phyloP scores from a whole-genome alignment of 2,888 invertebrate genomes.

The Dryobota labecula region DNA sequence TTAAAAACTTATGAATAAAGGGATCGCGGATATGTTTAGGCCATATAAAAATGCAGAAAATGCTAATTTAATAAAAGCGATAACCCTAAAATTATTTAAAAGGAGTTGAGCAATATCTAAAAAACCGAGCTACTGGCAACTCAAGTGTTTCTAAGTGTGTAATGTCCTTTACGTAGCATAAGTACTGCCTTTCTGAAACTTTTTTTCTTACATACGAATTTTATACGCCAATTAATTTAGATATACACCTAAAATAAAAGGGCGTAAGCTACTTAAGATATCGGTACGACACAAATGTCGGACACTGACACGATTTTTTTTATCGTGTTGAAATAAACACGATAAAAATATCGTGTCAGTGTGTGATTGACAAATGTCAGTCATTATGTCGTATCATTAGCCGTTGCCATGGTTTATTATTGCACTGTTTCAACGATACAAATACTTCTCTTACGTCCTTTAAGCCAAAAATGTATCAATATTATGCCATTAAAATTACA shows the following conservation, averaged over 20 bases:
- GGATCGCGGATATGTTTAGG: conserved; percentile 59
- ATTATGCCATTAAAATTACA: not conserved
- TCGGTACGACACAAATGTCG: not conserved
- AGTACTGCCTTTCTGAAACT: conserved; percentile 11
- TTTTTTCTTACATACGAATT: not conserved
- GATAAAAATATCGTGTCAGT: no score
- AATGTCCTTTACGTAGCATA: conserved; percentile 29
- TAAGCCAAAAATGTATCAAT: not conserved
- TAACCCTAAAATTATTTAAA: conserved; percentile 37
- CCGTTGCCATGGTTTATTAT: not conserved
- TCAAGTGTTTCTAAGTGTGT: conserved; percentile 55
- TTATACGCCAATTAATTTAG: not conserved
- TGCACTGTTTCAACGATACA: conserved; percentile 9
- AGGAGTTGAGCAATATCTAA: conserved; percentile 60
- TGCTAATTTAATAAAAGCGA: conserved; percentile 41
- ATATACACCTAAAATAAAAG: not conserved
- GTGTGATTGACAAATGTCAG: no score
- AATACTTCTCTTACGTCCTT: not conserved
- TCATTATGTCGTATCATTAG: not conserved
- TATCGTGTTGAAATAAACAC: no score
- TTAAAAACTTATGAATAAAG: conserved; percentile 35
- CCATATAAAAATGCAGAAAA: conserved; percentile 48
- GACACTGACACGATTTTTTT: not conserved
- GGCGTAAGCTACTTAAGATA: not conserved
- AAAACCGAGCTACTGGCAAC: conserved; percentile 40